Percentiles rank a stretch among this genome's conserved stretches.
Evolutionary conservation across 2,888 invertebrate genomes (phyloP).

Genomic region (Pseudococcus longispinus): DNA sequence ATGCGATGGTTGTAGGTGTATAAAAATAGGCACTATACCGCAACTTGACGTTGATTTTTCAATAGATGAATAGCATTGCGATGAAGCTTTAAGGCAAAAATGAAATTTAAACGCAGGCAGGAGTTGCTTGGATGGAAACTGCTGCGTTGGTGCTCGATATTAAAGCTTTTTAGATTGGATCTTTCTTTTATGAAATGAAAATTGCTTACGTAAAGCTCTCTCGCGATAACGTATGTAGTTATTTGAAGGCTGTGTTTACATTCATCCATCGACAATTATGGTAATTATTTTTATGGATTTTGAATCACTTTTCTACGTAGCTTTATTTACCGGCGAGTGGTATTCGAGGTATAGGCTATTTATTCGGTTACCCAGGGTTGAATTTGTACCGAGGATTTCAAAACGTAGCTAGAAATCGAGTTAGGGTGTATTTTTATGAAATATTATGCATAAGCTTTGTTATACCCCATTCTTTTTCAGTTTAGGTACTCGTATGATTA

Average conservation of each 20-base stretch:
- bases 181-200: conserved; percentile 6
- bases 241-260: neutral
- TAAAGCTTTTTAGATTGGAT: neutral
- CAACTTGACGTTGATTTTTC: neutral
- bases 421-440: neutral
- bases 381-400: neutral
- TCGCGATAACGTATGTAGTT: neutral
- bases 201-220: neutral
- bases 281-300: neutral
- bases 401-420: neutral
- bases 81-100: neutral
- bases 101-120: neutral
- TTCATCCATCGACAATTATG: neutral
- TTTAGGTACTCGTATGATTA: neutral
- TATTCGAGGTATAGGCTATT: too few species aligned
- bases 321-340: neutral
- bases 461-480: too few species aligned
- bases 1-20: neutral
- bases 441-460: neutral
- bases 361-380: too few species aligned
- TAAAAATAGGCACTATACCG: neutral
- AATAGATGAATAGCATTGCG: neutral
- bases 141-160: neutral
- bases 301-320: neutral
- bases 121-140: neutral